Evolutionary conservation across 1,140 invertebrate genomes (phyloP).

Genomic region (Mizuhopecten yessoensis): DNA sequence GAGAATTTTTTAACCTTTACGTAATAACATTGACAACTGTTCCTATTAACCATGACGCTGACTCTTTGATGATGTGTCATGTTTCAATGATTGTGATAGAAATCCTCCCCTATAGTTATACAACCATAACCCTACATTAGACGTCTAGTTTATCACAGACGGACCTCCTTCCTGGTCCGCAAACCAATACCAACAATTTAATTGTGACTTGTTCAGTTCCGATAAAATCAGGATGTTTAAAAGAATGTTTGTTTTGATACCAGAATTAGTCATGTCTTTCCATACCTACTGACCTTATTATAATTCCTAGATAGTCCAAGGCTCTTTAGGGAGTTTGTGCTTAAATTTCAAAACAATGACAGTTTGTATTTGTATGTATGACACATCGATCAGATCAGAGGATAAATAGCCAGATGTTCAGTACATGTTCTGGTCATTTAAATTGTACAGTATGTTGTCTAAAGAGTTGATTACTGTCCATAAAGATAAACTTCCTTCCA

Average conservation of each 20-base stretch:
- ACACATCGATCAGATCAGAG: not conserved
- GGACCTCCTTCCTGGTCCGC: not conserved
- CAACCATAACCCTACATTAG: not conserved
- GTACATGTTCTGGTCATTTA: not conserved
- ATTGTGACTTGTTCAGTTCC: not conserved
- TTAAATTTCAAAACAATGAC: constrained; percentile 35
- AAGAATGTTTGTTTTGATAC: not conserved
- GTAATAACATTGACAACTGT: no score
- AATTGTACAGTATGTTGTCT: not conserved
- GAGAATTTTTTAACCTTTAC: not conserved
- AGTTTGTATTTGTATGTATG: not conserved
- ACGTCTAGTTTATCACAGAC: not conserved
- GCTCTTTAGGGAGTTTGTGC: not conserved
- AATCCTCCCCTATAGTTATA: not conserved
- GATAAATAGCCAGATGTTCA: not conserved
- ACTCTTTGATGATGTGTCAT: not conserved
- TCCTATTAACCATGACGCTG: constrained; percentile 1
- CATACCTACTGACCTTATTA: not conserved
- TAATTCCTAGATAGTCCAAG: not conserved
- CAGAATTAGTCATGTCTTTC: not conserved
- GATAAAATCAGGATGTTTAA: not conserved
- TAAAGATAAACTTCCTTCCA: no score
- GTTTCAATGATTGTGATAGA: not conserved
- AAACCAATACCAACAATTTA: not conserved
- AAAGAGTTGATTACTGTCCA: not conserved